Evolutionary conservation across 2,113 vertebrate species (phyloP), one percentile per base, ranked within the genome.

Genomic region (Arvicanthis niloticus): DNA sequence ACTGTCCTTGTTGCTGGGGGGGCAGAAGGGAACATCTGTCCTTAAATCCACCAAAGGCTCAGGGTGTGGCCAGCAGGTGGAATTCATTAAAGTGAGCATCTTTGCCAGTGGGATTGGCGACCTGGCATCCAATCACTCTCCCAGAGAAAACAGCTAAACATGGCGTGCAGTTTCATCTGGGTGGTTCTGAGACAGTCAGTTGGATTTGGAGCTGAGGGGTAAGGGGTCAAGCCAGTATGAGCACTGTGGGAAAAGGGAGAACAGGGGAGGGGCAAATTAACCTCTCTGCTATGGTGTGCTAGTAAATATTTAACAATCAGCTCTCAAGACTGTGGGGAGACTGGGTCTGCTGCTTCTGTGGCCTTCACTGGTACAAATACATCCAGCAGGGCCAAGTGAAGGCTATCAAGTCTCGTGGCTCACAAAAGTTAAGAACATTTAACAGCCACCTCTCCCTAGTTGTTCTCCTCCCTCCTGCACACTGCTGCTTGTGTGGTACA

Each of bases 1-100:
- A 17, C 85, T 94, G 62, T 89, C 90, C 78, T 53, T 60, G 77
- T 80, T 88, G 48, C 82, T 92, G 21, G 87, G 94, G 94, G 40
- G 80, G n/a, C n/a, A n/a, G n/a, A n/a, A n/a, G n/a, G 40, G 34
- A 90, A 92, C 84, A 29, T 84, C 56, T 68, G 48, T 89, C 48
- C 56, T 91, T 72, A 22, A 58, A 45, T 60, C 62, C 75, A 93
- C 68, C 7, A 22, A 89, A 91, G 58, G 82, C 42, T 34, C 29
- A 91, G 93, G 82, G 78, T 78, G 73, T 96, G 94, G 70, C 87
- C 58, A 86, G 78, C 94, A 97, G 95, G 97, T 96, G 97, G 96
- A 93, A 96, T 76, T 97, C 89, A 97, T 98, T 97, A 97, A 2
- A 34, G 90, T 53, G n/a, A 75, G 0, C 0, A 0, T 88, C 56